Evolutionary conservation across 2,113 vertebrate genomes (phyloP).

Genomic region (Polypterus senegalus): DNA sequence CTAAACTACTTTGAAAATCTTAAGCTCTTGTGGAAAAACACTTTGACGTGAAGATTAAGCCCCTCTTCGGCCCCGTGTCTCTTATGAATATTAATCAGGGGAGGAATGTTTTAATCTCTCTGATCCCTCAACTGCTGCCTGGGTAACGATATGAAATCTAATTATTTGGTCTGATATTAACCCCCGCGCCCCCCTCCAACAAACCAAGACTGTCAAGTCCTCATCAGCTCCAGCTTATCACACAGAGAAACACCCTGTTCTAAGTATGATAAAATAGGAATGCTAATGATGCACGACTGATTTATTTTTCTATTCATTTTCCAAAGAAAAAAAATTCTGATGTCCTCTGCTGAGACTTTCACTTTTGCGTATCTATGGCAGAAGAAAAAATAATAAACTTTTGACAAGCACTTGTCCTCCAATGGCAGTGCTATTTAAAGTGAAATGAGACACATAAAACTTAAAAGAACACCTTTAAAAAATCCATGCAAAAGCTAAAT

Average conservation of each 20-base stretch:
- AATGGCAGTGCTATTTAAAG: no score
- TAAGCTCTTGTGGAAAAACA: slow-evolving; percentile 13
- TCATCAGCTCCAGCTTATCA: slow-evolving; percentile 43
- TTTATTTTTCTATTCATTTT: slow-evolving; percentile 38
- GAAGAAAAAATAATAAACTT: no score
- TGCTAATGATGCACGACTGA: slow-evolving; percentile 52
- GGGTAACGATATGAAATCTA: slow-evolving; percentile 89
- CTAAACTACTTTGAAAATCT: slow-evolving; percentile 23
- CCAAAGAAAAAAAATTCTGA: slow-evolving; percentile 5
- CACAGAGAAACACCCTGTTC: slow-evolving; percentile 42
- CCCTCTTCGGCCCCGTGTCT: slow-evolving; percentile 35
- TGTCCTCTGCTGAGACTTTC: no score
- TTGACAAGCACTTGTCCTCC: no score
- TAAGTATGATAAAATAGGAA: slow-evolving; percentile 43
- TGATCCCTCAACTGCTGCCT: slow-evolving; percentile 83
- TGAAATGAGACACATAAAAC: no score
- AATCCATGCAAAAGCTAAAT: no score
- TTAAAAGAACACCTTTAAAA: no score
- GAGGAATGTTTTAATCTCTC: slow-evolving; percentile 78
- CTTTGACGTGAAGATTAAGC: slow-evolving; percentile 16
- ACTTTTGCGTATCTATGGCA: no score
- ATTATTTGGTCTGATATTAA: slow-evolving; percentile 96
- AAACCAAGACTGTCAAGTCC: background rate
- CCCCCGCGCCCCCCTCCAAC: slow-evolving; percentile 19
- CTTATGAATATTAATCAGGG: slow-evolving; percentile 92